Base-by-base conservation (phyloP, 2,113 vertebrate species). In the Actenoides hombroni region DNA sequence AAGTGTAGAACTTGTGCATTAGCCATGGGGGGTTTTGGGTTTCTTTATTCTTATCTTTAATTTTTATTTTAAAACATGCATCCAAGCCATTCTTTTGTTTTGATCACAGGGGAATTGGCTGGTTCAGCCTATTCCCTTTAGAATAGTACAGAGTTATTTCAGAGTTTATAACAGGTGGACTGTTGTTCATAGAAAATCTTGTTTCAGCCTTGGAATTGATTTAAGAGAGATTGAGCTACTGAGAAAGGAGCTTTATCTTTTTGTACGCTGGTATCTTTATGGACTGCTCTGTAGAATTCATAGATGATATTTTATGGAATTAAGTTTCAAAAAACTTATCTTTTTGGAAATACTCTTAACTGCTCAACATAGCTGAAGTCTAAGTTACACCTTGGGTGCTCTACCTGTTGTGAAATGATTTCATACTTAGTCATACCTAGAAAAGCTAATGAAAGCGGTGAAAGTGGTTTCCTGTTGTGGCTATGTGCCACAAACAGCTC, bases 401-500 rank as follows among this genome's bases (percentile, higher is more conserved):
- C 37, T 37, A 88, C 48, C 35, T 65, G 31, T 70, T 74, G 37
- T 59, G 81, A 95, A 84, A 82, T 12, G 9, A n/a, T 54, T 74
- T 88, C 49, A 18, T 9, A 25, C 20, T 71, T 49, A 76, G 67
- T 92, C 79, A 90, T 57, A 83, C 10, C 53, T 49, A 90, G 85
- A 92, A 92, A 82, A 88, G 76, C 12, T 23, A 94, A 46, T 73
- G 94, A 86, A 88, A 94, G 83, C 91, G 63, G 10, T 90, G 68
- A 69, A 96, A 91, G 53, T 42, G n/a, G 49, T 86, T 94, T 93
- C 75, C 85, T 88, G 57, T 65, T 90, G 88, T 39, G 83, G 85
- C 88, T 90, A 42, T 3, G 23, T 61, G 49, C 59, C 0, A 4
- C 26, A 56, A 79, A 71, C 33, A 69, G 8, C 11, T 65, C 69